Evolutionary conservation across 2,797 vertebrate species (phyloP).

Genomic region (Gila robusta): DNA sequence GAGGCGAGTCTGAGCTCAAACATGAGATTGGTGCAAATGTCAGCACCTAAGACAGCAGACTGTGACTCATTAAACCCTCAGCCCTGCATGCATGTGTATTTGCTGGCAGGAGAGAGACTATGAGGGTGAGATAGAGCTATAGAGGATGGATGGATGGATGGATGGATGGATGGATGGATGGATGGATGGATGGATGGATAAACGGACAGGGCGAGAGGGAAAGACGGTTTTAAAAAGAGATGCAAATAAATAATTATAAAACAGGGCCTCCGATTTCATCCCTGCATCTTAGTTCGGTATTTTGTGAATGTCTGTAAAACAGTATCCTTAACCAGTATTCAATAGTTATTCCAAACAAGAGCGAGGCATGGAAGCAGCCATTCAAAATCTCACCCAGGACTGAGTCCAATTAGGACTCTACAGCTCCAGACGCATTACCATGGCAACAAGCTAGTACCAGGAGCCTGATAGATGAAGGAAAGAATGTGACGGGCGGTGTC

Average conservation of each 20-base stretch:
- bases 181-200: neutral
- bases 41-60: conserved; percentile 26
- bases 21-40: conserved; percentile 21
- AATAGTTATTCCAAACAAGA: conserved; percentile 26
- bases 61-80: conserved; percentile 41
- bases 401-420: conserved; percentile 37
- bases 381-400: conserved; percentile 32
- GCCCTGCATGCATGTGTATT: neutral
- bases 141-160: neutral
- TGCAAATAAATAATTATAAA: neutral
- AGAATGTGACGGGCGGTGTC: conserved; percentile 33
- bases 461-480: conserved; percentile 53
- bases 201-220: neutral
- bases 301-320: neutral
- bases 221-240: neutral
- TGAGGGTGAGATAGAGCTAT: neutral
- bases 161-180: neutral
- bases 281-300: conserved; percentile 4
- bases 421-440: conserved; percentile 52
- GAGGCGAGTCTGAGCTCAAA: conserved; percentile 17
- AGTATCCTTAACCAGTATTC: conserved; percentile 26
- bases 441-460: conserved; percentile 58
- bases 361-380: conserved; percentile 6
- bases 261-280: neutral
- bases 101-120: conserved; percentile 18